A percentile compares a stretch with the other conserved stretches of the same genome.
Evolutionary conservation across 2,113 vertebrate species (phyloP).

Genomic region (Dryoscopus gambensis): DNA sequence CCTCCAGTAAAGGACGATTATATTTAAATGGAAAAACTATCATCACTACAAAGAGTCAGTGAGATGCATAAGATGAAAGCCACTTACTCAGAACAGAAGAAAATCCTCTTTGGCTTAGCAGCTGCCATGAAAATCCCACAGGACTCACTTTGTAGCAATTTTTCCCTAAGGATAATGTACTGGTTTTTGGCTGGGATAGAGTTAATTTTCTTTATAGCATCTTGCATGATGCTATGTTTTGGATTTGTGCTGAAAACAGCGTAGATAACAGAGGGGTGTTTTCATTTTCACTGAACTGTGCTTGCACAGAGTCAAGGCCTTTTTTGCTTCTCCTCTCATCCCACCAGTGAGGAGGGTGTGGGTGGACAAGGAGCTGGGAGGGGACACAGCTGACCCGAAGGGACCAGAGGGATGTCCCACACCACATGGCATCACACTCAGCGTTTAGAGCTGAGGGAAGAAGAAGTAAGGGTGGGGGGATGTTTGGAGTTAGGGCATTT

Average conservation of each 20-base stretch:
- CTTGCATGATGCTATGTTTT: background rate
- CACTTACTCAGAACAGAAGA: background rate
- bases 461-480: background rate
- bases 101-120: background rate
- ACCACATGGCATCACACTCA: accelerated
- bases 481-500: accelerated
- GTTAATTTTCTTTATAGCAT: background rate
- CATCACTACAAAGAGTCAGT: background rate
- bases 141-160: background rate
- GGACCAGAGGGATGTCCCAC: background rate
- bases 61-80: background rate
- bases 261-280: background rate
- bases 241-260: background rate
- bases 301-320: background rate
- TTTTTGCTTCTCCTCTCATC: background rate
- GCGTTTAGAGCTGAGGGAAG: background rate
- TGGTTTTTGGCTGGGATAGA: background rate
- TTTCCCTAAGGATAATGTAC: background rate
- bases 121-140: background rate
- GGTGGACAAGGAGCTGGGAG: background rate
- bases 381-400: background rate
- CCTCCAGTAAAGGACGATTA: background rate
- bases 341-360: background rate
- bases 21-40: background rate
- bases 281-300: background rate